Evolutionary conservation across 1,140 invertebrate genomes (phyloP), one percentile per base, ranked within the genome.

Genomic region (Leptopilina boulardi): DNA sequence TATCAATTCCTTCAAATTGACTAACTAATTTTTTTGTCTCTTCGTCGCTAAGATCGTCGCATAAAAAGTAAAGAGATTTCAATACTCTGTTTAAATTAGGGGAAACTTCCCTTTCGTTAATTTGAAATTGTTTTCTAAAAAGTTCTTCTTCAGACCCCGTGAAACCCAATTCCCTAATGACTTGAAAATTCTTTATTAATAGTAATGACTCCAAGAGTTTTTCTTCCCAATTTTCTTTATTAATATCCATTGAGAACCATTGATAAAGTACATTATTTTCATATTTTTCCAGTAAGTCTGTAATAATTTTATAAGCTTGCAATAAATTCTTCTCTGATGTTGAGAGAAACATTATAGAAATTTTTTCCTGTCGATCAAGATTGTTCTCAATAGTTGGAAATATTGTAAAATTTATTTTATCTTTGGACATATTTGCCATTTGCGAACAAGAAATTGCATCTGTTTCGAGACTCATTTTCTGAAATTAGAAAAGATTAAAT

Each of bases 341-440:
- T 2, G 59, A n/a, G 11, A 66, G 26, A 66, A 66, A 66, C 11
- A 66, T 30, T n/a, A 66, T 34, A n/a, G 59, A 66, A n/a, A 66
- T 66, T 66, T 66, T 66, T n/a, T 66, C 59, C 3, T 30, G 26
- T 30, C 0, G 15, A 3, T 66, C 13, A 5, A 66, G 23, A 30
- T 66, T 15, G 2, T 66, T 30, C 15, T 66, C 59, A 3, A 66
- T 5, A 2, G 11, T 6, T 4, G 11, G 0, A 66, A 66, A 13
- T 0, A n/a, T 3, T 2, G 26, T n/a, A 1, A 34, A 15, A 8
- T 30, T 66, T 6, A 66, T 34, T 66, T 66, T 66, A 23, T 66
- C 13, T 8, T 66, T 66, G 5, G 59, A 10, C 23, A 66, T 15
- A 6, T 34, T 66, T 1, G 15, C 26, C 11, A 6, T 15, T 2